Percentiles rank a stretch among this genome's conserved stretches.
Evolutionary conservation across 2,113 vertebrate genomes (phyloP).

Genomic region (Corapipo altera): DNA sequence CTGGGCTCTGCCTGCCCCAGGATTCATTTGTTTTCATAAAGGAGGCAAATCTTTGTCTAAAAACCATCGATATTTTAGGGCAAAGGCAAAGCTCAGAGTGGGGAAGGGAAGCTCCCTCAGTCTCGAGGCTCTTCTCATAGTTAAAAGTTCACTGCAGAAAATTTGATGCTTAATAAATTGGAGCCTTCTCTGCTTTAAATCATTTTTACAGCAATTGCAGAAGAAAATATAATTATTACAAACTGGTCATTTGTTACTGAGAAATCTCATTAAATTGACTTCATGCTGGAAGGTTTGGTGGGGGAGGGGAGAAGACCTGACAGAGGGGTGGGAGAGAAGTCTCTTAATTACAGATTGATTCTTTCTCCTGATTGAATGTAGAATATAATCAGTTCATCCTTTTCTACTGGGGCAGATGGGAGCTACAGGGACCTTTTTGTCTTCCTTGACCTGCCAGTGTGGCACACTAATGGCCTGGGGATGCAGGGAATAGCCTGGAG

Average conservation of each 20-base stretch:
- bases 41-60: conserved; percentile 40
- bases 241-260: conserved; percentile 77
- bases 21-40: conserved; percentile 57
- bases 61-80: conserved; percentile 60
- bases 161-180: conserved; percentile 80
- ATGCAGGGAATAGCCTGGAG: not conserved
- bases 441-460: not conserved
- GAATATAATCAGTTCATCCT: conserved; percentile 56
- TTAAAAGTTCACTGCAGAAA: conserved; percentile 71
- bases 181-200: conserved; percentile 72
- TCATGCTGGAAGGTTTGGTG: conserved; percentile 50
- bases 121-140: conserved; percentile 8
- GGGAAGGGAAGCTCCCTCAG: conserved; percentile 25
- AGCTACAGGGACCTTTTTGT: conserved; percentile 13
- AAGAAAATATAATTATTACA: conserved; percentile 81
- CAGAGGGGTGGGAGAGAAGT: not conserved
- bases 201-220: conserved; percentile 61
- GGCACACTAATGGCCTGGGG: not conserved
- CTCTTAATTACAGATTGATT: conserved; percentile 75
- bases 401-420: not conserved
- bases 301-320: not conserved
- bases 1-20: not conserved
- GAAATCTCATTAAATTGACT: conserved; percentile 77
- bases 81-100: conserved; percentile 31
- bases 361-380: conserved; percentile 62